These are phyloP conservation scores for Holcopasites calliopsidis DNA, from an alignment of 1,140 invertebrate species.

Conservation along the genomic window DNA sequence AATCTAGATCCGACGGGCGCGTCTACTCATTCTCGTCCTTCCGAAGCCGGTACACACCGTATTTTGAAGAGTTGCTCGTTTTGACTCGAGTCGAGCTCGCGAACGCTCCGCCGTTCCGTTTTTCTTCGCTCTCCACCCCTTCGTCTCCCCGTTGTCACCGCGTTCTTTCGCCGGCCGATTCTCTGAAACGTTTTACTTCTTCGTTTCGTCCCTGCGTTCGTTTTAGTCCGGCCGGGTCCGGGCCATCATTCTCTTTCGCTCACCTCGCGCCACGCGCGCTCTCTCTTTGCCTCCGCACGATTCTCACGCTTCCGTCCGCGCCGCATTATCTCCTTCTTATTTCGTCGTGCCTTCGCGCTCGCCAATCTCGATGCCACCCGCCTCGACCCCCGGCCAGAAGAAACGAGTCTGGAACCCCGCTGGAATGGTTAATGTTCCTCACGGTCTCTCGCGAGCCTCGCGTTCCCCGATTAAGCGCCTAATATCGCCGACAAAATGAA, in stretches of 20 bases:
- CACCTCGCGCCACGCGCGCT: neutral
- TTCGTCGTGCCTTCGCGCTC: neutral
- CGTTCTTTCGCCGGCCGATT: neutral
- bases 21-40: neutral
- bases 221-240: neutral
- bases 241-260: neutral
- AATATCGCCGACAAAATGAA: constrained; percentile 9
- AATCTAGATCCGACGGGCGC: constrained; percentile 4
- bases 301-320: constrained; percentile 8
- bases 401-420: constrained; percentile 25
- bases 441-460: neutral
- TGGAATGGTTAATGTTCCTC: constrained; percentile 14
- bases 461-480: constrained; percentile 7
- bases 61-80: neutral
- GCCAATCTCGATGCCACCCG: constrained; percentile 10
- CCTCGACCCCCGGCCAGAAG: neutral
- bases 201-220: neutral
- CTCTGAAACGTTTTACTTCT: neutral
- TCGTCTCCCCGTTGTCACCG: neutral
- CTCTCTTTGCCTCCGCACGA: neutral
- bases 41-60: neutral
- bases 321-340: neutral
- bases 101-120: neutral
- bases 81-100: neutral
- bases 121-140: neutral